A percentile compares a stretch with the other conserved stretches of the same genome.
Evolutionary conservation across 1,140 invertebrate species (phyloP).

Genomic region (Penaeus vannamei): DNA sequence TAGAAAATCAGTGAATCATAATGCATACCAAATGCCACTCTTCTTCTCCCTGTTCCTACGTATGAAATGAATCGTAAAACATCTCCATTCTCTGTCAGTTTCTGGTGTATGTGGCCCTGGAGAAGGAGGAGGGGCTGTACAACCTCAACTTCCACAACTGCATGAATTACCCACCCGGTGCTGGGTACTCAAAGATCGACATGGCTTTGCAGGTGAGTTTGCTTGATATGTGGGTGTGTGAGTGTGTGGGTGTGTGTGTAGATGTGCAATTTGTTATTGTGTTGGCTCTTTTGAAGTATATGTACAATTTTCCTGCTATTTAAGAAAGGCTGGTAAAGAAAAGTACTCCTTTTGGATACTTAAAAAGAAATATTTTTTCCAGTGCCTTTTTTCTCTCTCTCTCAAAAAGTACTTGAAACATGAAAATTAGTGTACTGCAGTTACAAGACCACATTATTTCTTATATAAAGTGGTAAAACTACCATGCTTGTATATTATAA

Average conservation of each 20-base stretch:
- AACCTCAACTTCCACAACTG: conserved; percentile 97
- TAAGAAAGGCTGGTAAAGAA: too few species aligned
- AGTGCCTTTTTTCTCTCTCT: too few species aligned
- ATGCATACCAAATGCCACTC: background rate
- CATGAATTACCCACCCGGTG: conserved; percentile 78
- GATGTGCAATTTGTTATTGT: too few species aligned
- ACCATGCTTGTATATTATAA: too few species aligned
- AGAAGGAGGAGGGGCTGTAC: conserved; percentile 92
- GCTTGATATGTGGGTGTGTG: background rate
- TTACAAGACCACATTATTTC: too few species aligned
- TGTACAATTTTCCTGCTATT: background rate
- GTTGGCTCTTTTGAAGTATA: conserved; percentile 11
- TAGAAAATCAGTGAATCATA: background rate
- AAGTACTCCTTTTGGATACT: too few species aligned
- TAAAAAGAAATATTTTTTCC: too few species aligned
- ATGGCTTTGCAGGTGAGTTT: conserved; percentile 76
- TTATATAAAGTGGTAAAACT: too few species aligned
- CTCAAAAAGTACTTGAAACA: too few species aligned
- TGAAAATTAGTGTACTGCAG: too few species aligned
- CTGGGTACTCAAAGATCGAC: conserved; percentile 74
- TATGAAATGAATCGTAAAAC: background rate
- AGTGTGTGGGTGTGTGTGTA: too few species aligned
- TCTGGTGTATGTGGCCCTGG: conserved; percentile 83
- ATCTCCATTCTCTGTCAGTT: conserved; percentile 79
- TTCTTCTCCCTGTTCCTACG: conserved; percentile 57